Evolutionary conservation across 2,888 invertebrate genomes (phyloP).

Genomic region (Tiphia femorata): DNA sequence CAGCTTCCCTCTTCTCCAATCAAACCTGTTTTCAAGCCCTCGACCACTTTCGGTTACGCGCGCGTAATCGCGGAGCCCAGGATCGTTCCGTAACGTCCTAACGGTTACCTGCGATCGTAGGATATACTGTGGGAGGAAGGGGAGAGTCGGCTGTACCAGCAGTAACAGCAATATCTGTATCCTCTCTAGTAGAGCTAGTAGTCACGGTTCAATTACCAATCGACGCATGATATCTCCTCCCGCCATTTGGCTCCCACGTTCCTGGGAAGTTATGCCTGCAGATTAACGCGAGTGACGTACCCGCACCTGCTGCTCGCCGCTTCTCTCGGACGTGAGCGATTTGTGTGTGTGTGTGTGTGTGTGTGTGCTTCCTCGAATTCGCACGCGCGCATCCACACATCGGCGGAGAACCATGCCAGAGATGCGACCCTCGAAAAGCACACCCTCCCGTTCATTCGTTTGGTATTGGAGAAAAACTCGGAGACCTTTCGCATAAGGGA

Average conservation of each 20-base stretch:
- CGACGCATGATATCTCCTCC: slow-evolving; percentile 44
- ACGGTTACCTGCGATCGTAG: too few species aligned
- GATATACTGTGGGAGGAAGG: neutral
- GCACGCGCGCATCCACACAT: slow-evolving; percentile 1
- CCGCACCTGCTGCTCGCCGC: slow-evolving; percentile 56
- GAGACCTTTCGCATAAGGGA: too few species aligned
- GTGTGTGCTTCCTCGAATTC: too few species aligned
- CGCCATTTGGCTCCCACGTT: slow-evolving; percentile 24
- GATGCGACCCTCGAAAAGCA: too few species aligned
- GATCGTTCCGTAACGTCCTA: too few species aligned
- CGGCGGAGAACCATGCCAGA: too few species aligned
- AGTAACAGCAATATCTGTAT: too few species aligned
- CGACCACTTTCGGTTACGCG: slow-evolving; percentile 27
- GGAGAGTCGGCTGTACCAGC: too few species aligned
- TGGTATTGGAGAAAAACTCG: too few species aligned
- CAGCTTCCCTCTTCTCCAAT: neutral
- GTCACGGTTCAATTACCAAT: slow-evolving; percentile 53
- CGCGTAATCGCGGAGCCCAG: slow-evolving; percentile 19
- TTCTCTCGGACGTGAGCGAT: slow-evolving; percentile 21
- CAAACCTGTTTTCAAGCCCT: slow-evolving; percentile 15
- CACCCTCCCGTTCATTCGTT: too few species aligned
- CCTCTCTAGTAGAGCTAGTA: too few species aligned
- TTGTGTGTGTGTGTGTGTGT: too few species aligned
- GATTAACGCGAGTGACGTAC: slow-evolving; percentile 61
- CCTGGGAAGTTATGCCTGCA: slow-evolving; percentile 52